Evolutionary conservation across 2,888 invertebrate genomes (phyloP), one percentile per base, ranked within the genome.

Genomic region (Tetranychus piercei): DNA sequence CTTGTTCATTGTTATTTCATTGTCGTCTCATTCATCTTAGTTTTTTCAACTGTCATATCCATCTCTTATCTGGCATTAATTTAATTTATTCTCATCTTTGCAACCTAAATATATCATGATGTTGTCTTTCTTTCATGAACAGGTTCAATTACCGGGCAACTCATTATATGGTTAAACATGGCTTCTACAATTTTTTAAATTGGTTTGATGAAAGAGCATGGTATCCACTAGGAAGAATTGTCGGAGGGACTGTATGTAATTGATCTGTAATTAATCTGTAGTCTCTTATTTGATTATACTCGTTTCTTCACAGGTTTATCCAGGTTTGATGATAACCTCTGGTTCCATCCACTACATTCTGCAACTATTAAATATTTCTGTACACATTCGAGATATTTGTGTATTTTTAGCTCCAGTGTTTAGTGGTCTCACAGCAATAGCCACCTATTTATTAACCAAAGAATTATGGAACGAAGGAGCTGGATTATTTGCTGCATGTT

Each of bases 121-220:
- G 34, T 34, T 34, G 34, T 34, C 34, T 64, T 72, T 72, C 77
- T 75, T 75, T 77, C 73, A 76, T 80, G 84, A 85, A 75, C 82
- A 94, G 94, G 94, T 99, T 99, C 83, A 99, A 99, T 85, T 99
- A 99, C 83, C 88, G 99, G 81, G 90, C 97, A 1, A 99, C 99
- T 8, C 95, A 95, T 22, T 94, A 96, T 82, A 99, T 99, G 97
- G 97, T 97, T 44, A 88, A 96, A 83, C 91, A 97, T 90, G 97
- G 96, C 55, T 99, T 94, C 84, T 99, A 99, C 84, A 93, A 97
- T 82, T 99, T 99, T 83, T 85, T 99, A 78, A 99, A 99, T 84
- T 99, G 99, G 99, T 99, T 99, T 82, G 99, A 99, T 83, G 99
- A 99, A 82, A 86, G 97, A 80, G 99, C 99, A 74, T 99, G 99